Conservation (phyloP, 2,113 vertebrate species). For the Menura novaehollandiae region DNA sequence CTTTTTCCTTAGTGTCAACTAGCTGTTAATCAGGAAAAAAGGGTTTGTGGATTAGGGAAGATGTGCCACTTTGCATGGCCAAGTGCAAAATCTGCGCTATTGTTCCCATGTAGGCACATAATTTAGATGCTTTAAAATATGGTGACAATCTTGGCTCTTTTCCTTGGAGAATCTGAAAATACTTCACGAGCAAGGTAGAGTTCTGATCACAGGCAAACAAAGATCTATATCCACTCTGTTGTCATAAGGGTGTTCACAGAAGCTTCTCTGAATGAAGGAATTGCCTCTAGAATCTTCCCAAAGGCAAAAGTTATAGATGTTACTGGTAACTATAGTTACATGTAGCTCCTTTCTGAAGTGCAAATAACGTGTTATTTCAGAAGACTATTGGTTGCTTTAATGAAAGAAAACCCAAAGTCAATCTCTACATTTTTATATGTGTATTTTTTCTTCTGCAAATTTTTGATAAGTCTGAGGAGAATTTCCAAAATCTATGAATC, state of each 20-base stretch:
- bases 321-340: constrained; percentile 72
- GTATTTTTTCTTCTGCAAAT: neutral
- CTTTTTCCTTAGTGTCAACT: neutral
- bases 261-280: constrained; percentile 27
- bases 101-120: neutral
- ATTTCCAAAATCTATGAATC: neutral
- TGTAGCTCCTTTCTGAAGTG: constrained; percentile 24
- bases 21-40: neutral
- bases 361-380: constrained; percentile 45
- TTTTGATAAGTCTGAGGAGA: neutral
- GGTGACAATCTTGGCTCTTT: neutral
- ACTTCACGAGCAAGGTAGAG: neutral
- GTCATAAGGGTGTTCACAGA: neutral
- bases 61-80: neutral
- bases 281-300: constrained; percentile 27
- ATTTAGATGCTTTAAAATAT: neutral
- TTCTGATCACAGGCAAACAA: neutral
- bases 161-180: neutral
- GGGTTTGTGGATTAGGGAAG: neutral
- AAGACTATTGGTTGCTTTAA: constrained; percentile 34
- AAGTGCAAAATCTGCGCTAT: neutral
- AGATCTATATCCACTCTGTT: neutral
- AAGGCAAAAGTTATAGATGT: constrained; percentile 13
- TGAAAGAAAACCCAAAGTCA: constrained; percentile 5
- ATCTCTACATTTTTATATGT: neutral